A percentile compares a stretch with the other conserved stretches of the same genome.
These are phyloP conservation scores for Molossus alvarezi DNA, from an alignment of 2,797 vertebrate genomes.

Conservation along the genomic window DNA sequence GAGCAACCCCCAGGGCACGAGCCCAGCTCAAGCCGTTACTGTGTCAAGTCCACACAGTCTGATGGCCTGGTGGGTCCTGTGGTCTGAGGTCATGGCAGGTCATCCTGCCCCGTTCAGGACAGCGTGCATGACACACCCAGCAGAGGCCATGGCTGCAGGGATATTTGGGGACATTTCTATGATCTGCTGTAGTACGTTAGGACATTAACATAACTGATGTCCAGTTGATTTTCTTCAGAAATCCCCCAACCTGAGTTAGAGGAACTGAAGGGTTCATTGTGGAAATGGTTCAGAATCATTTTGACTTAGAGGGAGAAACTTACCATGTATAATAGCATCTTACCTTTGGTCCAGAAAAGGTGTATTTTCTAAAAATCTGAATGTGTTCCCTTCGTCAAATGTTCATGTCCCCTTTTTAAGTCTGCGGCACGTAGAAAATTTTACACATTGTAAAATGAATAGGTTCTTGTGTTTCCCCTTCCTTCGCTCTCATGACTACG, in stretches of 20 bases:
- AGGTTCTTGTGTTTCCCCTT: neutral
- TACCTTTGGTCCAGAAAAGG: neutral
- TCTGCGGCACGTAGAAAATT: neutral
- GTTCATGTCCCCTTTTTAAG: neutral
- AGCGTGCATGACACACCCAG: neutral
- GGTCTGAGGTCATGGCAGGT: neutral
- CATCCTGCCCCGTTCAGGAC: neutral
- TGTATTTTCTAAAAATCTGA: neutral
- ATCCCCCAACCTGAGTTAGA: neutral
- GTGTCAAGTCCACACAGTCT: neutral
- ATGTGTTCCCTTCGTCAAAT: neutral
- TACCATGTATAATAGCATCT: neutral
- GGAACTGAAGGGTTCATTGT: neutral
- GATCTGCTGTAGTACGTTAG: neutral
- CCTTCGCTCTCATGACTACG: rapidly evolving
- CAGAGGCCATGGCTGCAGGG: neutral
- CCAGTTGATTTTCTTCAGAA: neutral
- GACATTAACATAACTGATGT: neutral
- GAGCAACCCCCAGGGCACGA: neutral
- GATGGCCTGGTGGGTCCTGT: neutral
- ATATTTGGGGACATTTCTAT: neutral
- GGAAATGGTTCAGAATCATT: neutral
- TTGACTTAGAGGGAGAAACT: neutral
- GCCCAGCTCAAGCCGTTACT: neutral
- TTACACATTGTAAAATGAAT: neutral